Evolutionary conservation across 1,140 invertebrate species (phyloP).

Genomic region (Bombus vancouverensis): DNA sequence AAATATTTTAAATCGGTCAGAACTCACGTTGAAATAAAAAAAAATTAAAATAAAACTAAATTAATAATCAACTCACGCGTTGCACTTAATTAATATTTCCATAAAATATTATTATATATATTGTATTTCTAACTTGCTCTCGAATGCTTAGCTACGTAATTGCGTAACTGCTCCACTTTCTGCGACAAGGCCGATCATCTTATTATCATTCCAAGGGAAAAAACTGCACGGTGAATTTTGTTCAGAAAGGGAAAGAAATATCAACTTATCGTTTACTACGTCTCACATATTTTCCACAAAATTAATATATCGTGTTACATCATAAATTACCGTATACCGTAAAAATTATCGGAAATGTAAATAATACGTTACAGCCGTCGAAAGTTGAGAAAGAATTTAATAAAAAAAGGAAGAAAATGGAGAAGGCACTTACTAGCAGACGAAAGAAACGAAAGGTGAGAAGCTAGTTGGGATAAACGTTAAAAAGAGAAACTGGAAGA

Average conservation of each 20-base stretch:
- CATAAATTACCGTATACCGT: no score
- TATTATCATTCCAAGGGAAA: not conserved
- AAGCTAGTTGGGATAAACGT: not conserved
- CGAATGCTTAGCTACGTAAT: not conserved
- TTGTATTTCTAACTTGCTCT: not conserved
- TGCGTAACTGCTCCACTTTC: not conserved
- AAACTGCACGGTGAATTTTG: not conserved
- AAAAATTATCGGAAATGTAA: no score
- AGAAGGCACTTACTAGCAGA: not conserved
- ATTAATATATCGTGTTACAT: no score
- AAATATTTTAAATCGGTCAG: not conserved
- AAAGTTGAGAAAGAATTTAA: not conserved
- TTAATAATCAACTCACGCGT: not conserved
- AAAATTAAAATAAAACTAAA: no score
- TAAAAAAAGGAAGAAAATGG: no score
- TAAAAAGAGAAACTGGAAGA: not conserved
- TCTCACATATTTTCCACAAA: not conserved
- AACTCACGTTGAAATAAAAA: not conserved
- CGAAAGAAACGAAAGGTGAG: conserved; percentile 7
- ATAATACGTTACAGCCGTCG: not conserved
- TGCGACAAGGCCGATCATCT: not conserved
- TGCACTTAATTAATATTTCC: not conserved
- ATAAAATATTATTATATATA: not conserved
- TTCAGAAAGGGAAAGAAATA: not conserved
- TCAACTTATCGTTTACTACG: not conserved